phyloP scores from a whole-genome alignment of 2,797 vertebrate genomes.

The Melanotaenia nigrans region DNA sequence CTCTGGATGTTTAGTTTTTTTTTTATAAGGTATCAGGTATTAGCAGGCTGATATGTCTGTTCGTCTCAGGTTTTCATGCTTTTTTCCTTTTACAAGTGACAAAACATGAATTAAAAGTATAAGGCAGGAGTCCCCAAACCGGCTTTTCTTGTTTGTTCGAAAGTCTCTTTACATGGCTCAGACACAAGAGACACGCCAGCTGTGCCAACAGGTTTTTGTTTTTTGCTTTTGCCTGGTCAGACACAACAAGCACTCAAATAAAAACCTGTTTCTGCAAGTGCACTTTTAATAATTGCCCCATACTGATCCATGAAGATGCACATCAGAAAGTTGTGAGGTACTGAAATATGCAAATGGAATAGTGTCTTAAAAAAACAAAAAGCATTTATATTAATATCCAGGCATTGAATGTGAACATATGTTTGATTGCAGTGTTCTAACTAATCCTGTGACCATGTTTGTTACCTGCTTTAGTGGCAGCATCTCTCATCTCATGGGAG shows the following conservation, averaged over 20 bases:
- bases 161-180: background rate
- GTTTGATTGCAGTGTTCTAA: background rate
- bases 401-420: background rate
- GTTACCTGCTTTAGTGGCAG: conserved; percentile 78
- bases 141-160: conserved; percentile 38
- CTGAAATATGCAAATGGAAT: background rate
- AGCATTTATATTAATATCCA: background rate
- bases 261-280: background rate
- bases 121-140: conserved; percentile 32
- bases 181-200: background rate
- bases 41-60: background rate
- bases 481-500: conserved; percentile 81
- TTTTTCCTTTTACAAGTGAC: conserved; percentile 20
- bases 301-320: background rate
- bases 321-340: background rate
- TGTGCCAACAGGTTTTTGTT: background rate
- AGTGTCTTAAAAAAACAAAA: background rate
- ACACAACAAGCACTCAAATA: background rate
- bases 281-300: background rate
- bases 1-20: background rate
- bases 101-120: background rate
- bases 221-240: background rate
- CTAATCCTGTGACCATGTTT: background rate
- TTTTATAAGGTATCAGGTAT: conserved; percentile 7
- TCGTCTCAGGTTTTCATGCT: conserved; percentile 30